phyloP scores from a whole-genome alignment of 2,113 vertebrate species.

The Daubentonia madagascariensis region DNA sequence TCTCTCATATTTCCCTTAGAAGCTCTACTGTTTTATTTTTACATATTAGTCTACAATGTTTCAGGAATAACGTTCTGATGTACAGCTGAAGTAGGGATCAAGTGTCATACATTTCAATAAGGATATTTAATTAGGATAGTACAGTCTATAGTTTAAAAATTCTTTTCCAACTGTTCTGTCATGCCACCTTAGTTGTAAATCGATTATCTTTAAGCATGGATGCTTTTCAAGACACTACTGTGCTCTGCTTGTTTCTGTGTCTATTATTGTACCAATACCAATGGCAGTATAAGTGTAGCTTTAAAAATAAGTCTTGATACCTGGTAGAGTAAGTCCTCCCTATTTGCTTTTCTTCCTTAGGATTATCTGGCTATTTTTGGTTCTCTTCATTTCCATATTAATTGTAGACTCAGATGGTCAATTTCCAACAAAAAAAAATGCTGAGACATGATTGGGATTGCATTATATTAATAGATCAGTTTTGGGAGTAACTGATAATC shows the following conservation, averaged over 20 bases:
- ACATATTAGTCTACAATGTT: not conserved
- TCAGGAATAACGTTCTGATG: not conserved
- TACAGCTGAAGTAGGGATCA: not conserved
- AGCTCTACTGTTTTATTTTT: not conserved
- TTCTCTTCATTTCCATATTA: not conserved
- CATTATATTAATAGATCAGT: not conserved
- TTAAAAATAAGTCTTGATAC: not conserved
- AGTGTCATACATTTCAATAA: not conserved
- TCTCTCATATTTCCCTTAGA: not conserved
- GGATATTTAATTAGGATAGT: not conserved
- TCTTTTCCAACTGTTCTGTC: not conserved
- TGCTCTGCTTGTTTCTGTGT: not conserved
- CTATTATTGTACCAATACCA: not conserved
- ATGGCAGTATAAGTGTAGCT: not conserved
- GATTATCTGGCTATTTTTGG: not conserved
- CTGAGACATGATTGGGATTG: not conserved
- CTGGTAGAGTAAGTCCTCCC: not conserved
- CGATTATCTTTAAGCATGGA: not conserved
- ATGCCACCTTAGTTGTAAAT: not conserved
- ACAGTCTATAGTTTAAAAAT: not conserved
- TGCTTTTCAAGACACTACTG: not conserved
- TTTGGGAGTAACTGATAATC: not conserved
- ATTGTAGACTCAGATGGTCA: not conserved
- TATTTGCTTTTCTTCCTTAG: not conserved
- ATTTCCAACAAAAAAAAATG: not conserved